Evolutionary conservation across 2,888 invertebrate genomes (phyloP).

Genomic region (Parthenolecanium corni): DNA sequence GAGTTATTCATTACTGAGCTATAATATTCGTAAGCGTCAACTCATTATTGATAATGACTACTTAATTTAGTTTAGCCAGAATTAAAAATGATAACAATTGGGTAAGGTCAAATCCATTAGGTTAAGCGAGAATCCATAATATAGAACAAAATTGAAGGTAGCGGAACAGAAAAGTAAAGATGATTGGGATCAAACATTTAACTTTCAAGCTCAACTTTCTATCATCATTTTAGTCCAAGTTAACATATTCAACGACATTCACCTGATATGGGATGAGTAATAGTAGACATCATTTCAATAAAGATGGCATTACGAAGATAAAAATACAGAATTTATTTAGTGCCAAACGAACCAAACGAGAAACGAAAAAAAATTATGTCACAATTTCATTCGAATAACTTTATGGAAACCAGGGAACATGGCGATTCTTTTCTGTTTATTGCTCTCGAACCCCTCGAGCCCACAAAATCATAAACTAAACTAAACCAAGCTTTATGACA

Average conservation of each 20-base stretch:
- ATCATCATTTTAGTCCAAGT: neutral
- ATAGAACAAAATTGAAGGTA: neutral
- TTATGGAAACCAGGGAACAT: too few species aligned
- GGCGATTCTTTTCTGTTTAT: too few species aligned
- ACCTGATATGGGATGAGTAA: constrained; percentile 22
- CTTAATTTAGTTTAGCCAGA: neutral
- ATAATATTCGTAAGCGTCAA: too few species aligned
- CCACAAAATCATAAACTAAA: too few species aligned
- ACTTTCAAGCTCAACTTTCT: neutral
- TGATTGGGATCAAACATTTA: neutral
- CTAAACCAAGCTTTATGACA: too few species aligned
- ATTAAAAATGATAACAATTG: neutral
- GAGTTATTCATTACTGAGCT: too few species aligned
- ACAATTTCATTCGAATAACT: too few species aligned
- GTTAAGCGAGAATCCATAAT: neutral
- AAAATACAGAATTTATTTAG: neutral
- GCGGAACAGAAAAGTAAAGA: neutral
- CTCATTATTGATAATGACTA: too few species aligned
- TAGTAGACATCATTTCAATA: constrained; percentile 16
- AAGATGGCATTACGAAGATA: neutral
- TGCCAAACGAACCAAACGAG: too few species aligned
- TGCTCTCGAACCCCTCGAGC: too few species aligned
- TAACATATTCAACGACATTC: neutral
- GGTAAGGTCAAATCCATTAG: neutral
- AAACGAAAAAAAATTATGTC: too few species aligned